Evolutionary conservation across 2,888 invertebrate genomes (phyloP).

Genomic region (Oscheius sp.): DNA sequence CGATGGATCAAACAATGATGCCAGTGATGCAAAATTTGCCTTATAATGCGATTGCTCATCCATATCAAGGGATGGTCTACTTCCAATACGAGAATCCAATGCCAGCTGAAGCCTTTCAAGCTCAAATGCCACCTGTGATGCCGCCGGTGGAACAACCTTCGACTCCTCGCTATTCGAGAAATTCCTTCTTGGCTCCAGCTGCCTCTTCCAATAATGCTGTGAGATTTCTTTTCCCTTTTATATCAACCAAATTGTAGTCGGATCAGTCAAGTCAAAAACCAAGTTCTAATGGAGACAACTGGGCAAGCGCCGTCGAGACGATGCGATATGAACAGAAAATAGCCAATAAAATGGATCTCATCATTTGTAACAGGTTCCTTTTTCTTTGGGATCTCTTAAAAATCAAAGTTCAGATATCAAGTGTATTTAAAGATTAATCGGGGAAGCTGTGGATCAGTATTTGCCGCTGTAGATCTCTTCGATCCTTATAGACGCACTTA

Average conservation of each 20-base stretch:
- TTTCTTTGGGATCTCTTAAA: not conserved
- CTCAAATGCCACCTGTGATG: too few relatives aligned
- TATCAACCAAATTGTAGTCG: not conserved
- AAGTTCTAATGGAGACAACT: conserved; percentile 30
- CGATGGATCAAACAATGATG: too few relatives aligned
- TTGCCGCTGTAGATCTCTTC: conserved; percentile 48
- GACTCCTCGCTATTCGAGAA: not conserved
- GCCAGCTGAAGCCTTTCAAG: not conserved
- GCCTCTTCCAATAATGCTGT: not conserved
- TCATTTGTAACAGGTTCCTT: conserved; percentile 45
- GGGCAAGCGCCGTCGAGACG: conserved; percentile 40
- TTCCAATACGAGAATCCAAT: not conserved
- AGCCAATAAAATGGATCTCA: conserved; percentile 53
- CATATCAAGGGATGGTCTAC: conserved; percentile 9
- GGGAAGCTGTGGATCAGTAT: conserved; percentile 57
- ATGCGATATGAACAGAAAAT: conserved; percentile 46
- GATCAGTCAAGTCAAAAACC: not conserved
- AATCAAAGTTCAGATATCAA: conserved; percentile 41
- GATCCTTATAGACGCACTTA: conserved; percentile 35
- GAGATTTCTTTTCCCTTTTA: not conserved
- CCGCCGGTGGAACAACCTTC: too few relatives aligned
- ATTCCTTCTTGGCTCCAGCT: not conserved
- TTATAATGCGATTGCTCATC: not conserved
- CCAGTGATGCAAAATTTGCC: too few relatives aligned
- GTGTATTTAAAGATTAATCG: conserved; percentile 50